Conservation (phyloP, 2,113 vertebrate species). For the Tychaedon coryphoeus region DNA sequence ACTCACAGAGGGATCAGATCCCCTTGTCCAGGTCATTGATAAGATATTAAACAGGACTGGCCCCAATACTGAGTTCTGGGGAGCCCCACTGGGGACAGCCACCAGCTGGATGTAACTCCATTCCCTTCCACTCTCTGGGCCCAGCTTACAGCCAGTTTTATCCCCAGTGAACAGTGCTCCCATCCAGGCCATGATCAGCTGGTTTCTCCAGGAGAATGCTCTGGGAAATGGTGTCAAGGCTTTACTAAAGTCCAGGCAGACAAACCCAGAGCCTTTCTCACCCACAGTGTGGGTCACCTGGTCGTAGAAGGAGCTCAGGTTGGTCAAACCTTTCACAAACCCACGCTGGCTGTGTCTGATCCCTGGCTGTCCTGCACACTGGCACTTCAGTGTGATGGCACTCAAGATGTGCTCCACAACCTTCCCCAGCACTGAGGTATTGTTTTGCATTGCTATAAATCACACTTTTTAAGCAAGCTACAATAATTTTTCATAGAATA, state of each 20-base stretch:
- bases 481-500: neutral
- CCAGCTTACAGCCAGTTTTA: too few species aligned
- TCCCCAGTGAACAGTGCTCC: too few species aligned
- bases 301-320: neutral
- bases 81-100: neutral
- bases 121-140: too few species aligned
- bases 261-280: neutral
- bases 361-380: neutral
- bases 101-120: neutral
- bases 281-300: neutral
- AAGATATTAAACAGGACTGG: neutral
- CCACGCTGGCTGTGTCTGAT: accelerated
- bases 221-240: too few species aligned
- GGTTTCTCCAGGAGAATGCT: too few species aligned
- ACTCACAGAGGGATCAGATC: neutral
- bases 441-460: neutral
- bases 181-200: too few species aligned
- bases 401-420: neutral
- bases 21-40: neutral
- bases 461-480: neutral
- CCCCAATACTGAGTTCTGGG: neutral
- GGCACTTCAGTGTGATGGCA: neutral
- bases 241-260: too few species aligned
- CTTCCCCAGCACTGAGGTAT: neutral
- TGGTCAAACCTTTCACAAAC: neutral